A percentile compares a stretch with the other conserved stretches of the same genome.
These are phyloP conservation scores for Melanostoma mellinum DNA, from an alignment of 2,888 invertebrate genomes.

Conservation along the genomic window DNA sequence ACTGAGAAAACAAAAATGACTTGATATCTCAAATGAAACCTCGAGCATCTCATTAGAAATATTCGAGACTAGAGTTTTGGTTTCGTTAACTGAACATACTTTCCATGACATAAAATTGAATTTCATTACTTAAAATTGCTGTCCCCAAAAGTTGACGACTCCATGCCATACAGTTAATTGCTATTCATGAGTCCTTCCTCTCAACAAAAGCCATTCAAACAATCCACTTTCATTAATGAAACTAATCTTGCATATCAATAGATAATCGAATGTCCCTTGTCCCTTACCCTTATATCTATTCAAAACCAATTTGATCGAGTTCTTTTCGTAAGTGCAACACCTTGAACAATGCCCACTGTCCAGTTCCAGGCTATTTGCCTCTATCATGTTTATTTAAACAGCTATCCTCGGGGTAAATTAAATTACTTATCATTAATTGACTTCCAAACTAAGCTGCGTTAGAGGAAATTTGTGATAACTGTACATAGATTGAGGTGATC, in stretches of 20 bases:
- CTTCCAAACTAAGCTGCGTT: constrained; percentile 45
- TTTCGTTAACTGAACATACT: not conserved
- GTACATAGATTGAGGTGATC: not conserved
- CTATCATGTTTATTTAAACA: constrained; percentile 22
- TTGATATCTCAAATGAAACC: no score
- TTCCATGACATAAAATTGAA: not conserved
- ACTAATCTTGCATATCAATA: constrained; percentile 2
- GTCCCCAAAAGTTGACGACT: not conserved
- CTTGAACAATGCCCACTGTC: not conserved
- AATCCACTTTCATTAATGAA: constrained; percentile 20
- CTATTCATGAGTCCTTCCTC: not conserved
- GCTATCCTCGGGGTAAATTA: not conserved
- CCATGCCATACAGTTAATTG: not conserved
- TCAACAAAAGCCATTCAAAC: constrained; percentile 1
- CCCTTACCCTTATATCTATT: not conserved
- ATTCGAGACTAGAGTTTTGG: no score
- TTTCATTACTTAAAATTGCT: no score
- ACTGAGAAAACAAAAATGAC: no score
- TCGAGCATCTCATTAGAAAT: no score
- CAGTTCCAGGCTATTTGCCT: constrained; percentile 5
- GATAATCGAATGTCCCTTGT: not conserved
- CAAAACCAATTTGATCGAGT: not conserved
- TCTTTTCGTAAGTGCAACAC: not conserved
- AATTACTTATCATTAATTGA: constrained; percentile 64
- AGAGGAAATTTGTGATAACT: not conserved